Base-by-base conservation (phyloP, 2,113 vertebrate genomes). In the Trematomus loennbergii region DNA sequence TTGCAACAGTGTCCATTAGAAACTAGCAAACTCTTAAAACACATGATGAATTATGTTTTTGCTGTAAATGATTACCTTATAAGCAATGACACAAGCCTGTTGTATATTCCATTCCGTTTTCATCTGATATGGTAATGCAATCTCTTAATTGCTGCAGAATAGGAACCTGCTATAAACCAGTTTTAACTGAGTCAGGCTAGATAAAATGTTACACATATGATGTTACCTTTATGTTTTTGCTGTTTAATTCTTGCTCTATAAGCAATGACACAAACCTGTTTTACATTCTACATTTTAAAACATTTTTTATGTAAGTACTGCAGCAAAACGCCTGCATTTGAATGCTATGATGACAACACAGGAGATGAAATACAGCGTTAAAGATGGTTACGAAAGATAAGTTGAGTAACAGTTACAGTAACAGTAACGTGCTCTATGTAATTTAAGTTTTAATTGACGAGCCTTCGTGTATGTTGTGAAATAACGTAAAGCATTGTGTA, bases 331-430 rank as follows among this genome's bases (percentile, higher is more conserved):
- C 3, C 25, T 5, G 17, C 50, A 16, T 8, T 10, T 59, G 29
- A 65, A 66, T 17, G 49, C 25, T 22, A 4, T 10, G n/a, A n/a
- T 66, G 61, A 83, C 57, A 63, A 16, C 13, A 18, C 2, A 65
- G 16, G 58, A 64, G 43, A 46, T 72, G 29, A 82, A 46, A 78
- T 65, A 76, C 11, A 45, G 17, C 49, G 49, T 50, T 17, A 67
- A 43, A 18, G 25, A 60, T 63, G 15, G 65, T 79, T 78, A 72
- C 29, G 55, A 80, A 79, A 79, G 50, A 61, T 40, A 62, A 79
- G 36, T 61, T 59, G 57, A 64, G 40, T 3, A 48, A 48, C 49
- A 0, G 17, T 13, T 33, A 29, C 29, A 29, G 29, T 2, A 60
- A 78, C 55, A 61, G 11, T 60, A 57, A 29, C 20, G 6, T 54